These are phyloP conservation scores for Carapus acus DNA, from an alignment of 2,797 vertebrate genomes.

Conservation along the genomic window DNA sequence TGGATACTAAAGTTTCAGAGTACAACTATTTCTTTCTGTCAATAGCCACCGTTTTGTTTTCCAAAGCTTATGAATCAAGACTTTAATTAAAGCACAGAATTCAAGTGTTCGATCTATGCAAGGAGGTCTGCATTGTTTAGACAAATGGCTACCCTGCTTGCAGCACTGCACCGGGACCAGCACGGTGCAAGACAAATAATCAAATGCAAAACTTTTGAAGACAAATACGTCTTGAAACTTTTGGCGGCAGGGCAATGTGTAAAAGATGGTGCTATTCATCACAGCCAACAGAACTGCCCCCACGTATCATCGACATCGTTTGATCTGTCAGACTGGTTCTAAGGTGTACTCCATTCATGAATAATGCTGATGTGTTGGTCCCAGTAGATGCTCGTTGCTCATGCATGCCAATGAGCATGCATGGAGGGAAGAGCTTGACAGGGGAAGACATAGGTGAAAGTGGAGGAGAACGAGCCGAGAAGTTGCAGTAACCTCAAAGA, in stretches of 20 bases:
- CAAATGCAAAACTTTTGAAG: slow-evolving; percentile 26
- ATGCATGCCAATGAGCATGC: slow-evolving; percentile 54
- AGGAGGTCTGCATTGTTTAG: slow-evolving; percentile 20
- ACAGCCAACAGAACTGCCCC: slow-evolving; percentile 32
- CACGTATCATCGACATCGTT: slow-evolving; percentile 61
- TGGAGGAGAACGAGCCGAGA: slow-evolving; percentile 15
- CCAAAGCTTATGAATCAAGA: slow-evolving; percentile 38
- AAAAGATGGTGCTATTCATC: slow-evolving; percentile 54
- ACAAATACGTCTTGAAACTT: slow-evolving; percentile 39
- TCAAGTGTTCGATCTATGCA: slow-evolving; percentile 26
- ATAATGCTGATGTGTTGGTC: slow-evolving; percentile 64
- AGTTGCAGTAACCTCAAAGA: background rate
- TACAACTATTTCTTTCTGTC: slow-evolving; percentile 35
- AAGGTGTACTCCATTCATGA: slow-evolving; percentile 57
- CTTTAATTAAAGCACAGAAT: slow-evolving; percentile 37
- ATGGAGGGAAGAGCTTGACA: slow-evolving; percentile 24
- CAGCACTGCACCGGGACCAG: background rate
- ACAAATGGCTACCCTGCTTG: slow-evolving; percentile 21
- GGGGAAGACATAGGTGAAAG: slow-evolving; percentile 33
- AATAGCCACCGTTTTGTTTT: slow-evolving; percentile 21
- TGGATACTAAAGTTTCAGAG: slow-evolving; percentile 12
- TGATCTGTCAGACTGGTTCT: slow-evolving; percentile 62
- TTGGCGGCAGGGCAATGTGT: slow-evolving; percentile 32
- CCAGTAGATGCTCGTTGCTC: slow-evolving; percentile 42
- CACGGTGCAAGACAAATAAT: slow-evolving; percentile 10